Base-by-base conservation (phyloP, 1,140 invertebrate genomes). In the Caenorhabditis briggsae region DNA sequence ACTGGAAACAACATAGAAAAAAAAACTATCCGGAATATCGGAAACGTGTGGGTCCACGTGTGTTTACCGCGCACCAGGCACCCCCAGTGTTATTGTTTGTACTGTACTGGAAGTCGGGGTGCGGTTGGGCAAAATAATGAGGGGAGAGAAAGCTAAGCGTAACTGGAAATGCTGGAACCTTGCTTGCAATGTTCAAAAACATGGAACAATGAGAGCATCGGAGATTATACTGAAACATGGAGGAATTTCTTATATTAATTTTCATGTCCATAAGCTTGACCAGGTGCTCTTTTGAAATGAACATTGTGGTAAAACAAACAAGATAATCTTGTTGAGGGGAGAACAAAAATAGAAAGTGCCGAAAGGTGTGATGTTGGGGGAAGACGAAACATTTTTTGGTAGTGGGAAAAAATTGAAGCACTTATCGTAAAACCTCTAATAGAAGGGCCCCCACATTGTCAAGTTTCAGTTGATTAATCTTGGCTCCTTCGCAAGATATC, bases 71-170 rank as follows among this genome's bases (percentile, higher is more conserved):
- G 20, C 70, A 78, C 46, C 50, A 25, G 9, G 70, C 70, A 78
- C 70, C 70, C 46, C n/a, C 14, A 16, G 23, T 78, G 14, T 50
- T 78, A 43, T 70, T 70, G n/a, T 48, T 78, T 50, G 46, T 78
- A 78, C 70, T 78, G 70, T 78, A 78, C 46, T 78, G 70, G 70
- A 78, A 78, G 53, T 46, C 70, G 18, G 65, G 70, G 70, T 78
- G 70, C 70, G 70, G 46, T 20, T 78, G 53, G 11, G 46, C 18
- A 78, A 23, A 50, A 78, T 78, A 78, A 78, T 50, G 20, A 11
- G 23, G 33, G 16, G 50, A 33, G 33, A 33, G 33, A 33, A 33
- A 33, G 3, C 1, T 2, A 33, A 2, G 50, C n/a, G 23, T 48
- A 78, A 78, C 70, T 78, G 70, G 70, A 78, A 78, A 78, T 50